phyloP scores from a whole-genome alignment of 2,888 invertebrate species.

The Schizotus pectinicornis region DNA sequence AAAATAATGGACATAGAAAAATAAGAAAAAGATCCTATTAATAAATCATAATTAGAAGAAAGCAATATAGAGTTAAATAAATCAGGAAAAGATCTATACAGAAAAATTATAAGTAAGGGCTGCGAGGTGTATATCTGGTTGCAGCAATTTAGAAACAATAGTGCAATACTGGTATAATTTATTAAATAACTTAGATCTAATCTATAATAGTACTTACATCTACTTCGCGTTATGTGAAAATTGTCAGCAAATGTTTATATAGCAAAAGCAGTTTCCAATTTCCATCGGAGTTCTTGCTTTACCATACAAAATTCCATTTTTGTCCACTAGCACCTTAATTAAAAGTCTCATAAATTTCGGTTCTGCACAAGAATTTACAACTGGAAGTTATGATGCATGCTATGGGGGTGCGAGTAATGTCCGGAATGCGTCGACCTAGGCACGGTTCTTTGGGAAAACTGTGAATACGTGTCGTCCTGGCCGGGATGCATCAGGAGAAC shows the following conservation, averaged over 20 bases:
- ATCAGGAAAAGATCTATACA: too few relatives aligned
- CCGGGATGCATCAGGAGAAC: conserved; percentile 79
- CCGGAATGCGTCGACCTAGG: conserved; percentile 56
- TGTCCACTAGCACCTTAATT: neutral
- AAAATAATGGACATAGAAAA: too few relatives aligned
- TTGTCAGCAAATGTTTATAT: neutral
- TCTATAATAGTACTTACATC: too few relatives aligned
- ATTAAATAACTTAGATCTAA: too few relatives aligned
- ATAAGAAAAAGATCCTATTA: too few relatives aligned
- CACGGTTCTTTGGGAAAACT: conserved; percentile 75
- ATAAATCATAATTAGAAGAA: too few relatives aligned
- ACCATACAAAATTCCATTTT: neutral
- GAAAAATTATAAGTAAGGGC: too few relatives aligned
- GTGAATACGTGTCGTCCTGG: conserved; percentile 77
- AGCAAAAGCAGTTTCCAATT: neutral
- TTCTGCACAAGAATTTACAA: conserved; percentile 54
- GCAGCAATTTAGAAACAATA: too few relatives aligned
- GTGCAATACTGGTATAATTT: too few relatives aligned
- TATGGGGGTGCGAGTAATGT: conserved; percentile 55
- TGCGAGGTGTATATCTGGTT: too few relatives aligned
- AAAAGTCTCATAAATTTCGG: too few relatives aligned
- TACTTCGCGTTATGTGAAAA: neutral
- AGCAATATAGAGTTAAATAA: too few relatives aligned
- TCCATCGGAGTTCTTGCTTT: neutral
- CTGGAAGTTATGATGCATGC: conserved; percentile 68